Percentiles rank a stretch among this genome's conserved stretches.
Evolutionary conservation across 2,888 invertebrate species (phyloP).

Genomic region (Odontothrips loti): DNA sequence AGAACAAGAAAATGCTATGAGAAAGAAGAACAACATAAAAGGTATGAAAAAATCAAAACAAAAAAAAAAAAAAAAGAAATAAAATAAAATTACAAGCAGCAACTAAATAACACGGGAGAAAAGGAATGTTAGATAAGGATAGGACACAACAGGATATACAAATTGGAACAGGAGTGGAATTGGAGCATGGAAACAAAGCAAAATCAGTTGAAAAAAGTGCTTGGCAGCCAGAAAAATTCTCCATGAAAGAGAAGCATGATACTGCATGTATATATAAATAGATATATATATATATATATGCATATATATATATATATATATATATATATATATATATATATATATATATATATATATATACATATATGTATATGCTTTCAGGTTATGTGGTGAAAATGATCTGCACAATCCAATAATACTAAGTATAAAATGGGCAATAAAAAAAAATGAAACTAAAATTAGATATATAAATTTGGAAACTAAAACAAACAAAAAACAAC

Average conservation of each 20-base stretch:
- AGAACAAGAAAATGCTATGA: no score
- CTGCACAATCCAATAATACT: background rate
- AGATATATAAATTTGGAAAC: background rate
- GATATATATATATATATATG: background rate
- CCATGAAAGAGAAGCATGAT: background rate
- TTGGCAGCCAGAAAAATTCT: background rate
- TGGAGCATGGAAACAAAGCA: no score
- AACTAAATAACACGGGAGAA: no score
- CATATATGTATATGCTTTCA: background rate
- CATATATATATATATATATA: background rate
- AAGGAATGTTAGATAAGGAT: no score
- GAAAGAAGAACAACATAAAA: no score
- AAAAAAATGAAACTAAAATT: background rate
- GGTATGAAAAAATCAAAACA: no score
- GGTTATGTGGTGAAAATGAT: constrained; percentile 2
- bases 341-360: background rate
- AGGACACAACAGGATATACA: no score
- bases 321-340: background rate
- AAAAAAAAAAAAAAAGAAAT: no score
- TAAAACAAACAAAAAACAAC: background rate
- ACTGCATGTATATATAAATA: background rate
- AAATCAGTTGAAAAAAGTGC: no score
- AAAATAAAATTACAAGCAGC: no score
- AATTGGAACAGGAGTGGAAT: no score
- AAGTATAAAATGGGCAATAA: background rate